Evolutionary conservation across 2,113 vertebrate genomes (phyloP).

Genomic region (Callopanchax toddi): DNA sequence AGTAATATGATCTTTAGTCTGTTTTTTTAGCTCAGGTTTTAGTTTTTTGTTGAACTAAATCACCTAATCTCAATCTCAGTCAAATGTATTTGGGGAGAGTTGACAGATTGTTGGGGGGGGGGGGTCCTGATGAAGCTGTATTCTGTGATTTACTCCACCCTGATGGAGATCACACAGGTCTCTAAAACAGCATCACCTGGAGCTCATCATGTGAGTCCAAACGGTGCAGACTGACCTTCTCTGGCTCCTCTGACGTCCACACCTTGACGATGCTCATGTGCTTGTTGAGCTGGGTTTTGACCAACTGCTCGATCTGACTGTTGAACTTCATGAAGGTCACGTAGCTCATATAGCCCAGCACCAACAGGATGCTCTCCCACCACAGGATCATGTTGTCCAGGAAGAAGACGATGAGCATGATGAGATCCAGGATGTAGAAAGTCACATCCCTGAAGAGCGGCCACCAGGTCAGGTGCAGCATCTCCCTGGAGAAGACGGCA

Average conservation of each 20-base stretch:
- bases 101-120: no score
- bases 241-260: conserved; percentile 74
- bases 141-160: no score
- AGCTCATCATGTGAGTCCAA: no score
- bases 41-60: no score
- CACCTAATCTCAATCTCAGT: no score
- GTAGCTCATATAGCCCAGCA: conserved; percentile 85
- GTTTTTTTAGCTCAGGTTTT: no score
- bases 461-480: conserved; percentile 94
- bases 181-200: no score
- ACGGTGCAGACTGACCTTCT: conserved; percentile 83
- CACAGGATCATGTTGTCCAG: conserved; percentile 89
- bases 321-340: conserved; percentile 93
- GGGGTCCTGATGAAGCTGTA: no score
- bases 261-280: conserved; percentile 84
- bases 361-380: conserved; percentile 90
- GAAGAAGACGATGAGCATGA: conserved; percentile 94
- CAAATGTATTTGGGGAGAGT: no score
- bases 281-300: conserved; percentile 84
- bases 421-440: conserved; percentile 90
- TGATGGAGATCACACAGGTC: no score
- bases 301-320: conserved; percentile 78
- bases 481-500: conserved; percentile 89
- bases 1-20: no score
- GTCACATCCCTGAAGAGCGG: conserved; percentile 91